Conservation (phyloP, 2,797 vertebrate species). For the Intellagama lesueurii region DNA sequence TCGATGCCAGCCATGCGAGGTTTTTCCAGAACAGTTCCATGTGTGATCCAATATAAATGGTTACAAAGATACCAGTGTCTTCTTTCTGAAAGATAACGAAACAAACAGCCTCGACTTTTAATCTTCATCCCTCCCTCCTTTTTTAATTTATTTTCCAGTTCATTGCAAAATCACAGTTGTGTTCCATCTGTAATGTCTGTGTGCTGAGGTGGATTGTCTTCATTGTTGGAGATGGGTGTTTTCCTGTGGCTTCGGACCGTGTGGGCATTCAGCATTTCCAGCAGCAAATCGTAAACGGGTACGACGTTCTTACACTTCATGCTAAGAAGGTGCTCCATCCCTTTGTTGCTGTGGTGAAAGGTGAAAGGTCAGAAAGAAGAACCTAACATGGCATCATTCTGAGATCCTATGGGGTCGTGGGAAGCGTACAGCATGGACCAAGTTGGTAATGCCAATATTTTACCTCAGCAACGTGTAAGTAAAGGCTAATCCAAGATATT, state of each 20-base stretch:
- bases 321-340: constrained; percentile 94
- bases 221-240: constrained; percentile 59
- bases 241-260: constrained; percentile 82
- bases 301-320: constrained; percentile 98
- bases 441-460: not conserved
- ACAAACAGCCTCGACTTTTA: not conserved
- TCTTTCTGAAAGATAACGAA: not conserved
- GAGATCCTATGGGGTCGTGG: not conserved
- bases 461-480: not conserved
- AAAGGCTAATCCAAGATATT: not conserved
- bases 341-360: constrained; percentile 89
- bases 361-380: not conserved
- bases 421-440: not conserved
- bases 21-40: not conserved
- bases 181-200: constrained; percentile 59
- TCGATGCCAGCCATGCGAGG: rapidly evolving
- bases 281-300: constrained; percentile 91
- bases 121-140: constrained; percentile 27
- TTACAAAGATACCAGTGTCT: not conserved
- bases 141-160: constrained; percentile 11
- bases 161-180: constrained; percentile 37
- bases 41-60: not conserved
- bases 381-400: not conserved
- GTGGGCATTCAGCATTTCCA: constrained; percentile 97
- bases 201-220: constrained; percentile 59